Conservation (phyloP, 2,888 invertebrate genomes). For the Eupithecia dodoneata region DNA sequence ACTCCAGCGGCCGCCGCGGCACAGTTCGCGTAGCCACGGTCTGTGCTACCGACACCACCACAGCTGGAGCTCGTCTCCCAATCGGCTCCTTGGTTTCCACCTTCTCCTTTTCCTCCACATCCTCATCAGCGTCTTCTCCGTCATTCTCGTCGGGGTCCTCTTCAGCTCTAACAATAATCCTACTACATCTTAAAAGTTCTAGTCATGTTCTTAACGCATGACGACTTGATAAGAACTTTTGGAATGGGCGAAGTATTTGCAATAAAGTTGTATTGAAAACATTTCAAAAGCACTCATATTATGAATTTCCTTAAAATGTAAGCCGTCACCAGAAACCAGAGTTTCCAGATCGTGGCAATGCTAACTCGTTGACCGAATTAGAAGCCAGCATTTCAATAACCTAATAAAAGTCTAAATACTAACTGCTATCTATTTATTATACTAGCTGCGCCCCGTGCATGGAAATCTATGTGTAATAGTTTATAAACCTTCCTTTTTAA, state of each 20-base stretch:
- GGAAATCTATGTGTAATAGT: too few species aligned
- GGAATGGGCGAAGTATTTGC: not conserved
- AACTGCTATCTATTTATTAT: too few species aligned
- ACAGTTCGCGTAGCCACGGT: constrained; percentile 54
- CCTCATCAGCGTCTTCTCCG: constrained; percentile 61
- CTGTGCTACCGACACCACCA: constrained; percentile 44
- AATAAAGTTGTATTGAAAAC: not conserved
- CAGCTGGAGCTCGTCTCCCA: constrained; percentile 47
- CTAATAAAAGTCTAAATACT: too few species aligned
- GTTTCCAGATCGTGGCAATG: not conserved
- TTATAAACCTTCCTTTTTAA: too few species aligned
- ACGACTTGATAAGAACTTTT: not conserved
- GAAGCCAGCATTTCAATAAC: not conserved
- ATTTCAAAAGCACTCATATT: not conserved
- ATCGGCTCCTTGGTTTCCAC: constrained; percentile 29
- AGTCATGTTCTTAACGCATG: not conserved
- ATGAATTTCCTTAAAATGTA: not conserved
- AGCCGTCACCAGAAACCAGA: not conserved
- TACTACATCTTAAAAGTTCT: not conserved
- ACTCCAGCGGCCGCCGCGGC: constrained; percentile 69
- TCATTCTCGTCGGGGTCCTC: constrained; percentile 30
- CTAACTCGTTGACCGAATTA: constrained; percentile 1
- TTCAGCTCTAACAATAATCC: constrained; percentile 1
- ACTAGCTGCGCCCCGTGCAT: too few species aligned
- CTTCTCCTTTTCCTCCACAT: constrained; percentile 54